Evolutionary conservation across 2,113 vertebrate genomes (phyloP), one percentile per base, ranked within the genome.

Genomic region (Dicrurus megarhynchus): DNA sequence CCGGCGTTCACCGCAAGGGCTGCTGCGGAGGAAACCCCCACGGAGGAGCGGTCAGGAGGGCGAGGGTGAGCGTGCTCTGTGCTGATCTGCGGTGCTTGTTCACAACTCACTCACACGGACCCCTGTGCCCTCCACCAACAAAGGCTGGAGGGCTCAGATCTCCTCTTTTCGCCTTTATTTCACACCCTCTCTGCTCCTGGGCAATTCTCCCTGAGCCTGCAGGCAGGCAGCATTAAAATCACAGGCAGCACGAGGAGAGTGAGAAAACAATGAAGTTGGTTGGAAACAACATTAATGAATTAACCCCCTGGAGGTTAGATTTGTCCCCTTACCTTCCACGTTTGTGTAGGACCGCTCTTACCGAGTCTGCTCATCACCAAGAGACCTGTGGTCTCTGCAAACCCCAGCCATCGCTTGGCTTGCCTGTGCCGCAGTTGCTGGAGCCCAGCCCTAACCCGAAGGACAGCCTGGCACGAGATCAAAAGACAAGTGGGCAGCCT

Each of bases 31-130:
- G 78, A 33, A 23, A 35, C 1, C 32, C 2, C 1, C 1, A 0
- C 46, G 9, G 37, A n/a, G 42, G 44, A 46, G 21, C 6, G 57
- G 53, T 1, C 30, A 5, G 63, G 26, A 49, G 42, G 16, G 32
- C 1, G n/a, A 69, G 46, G 21, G n/a, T 1, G 0, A 77, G 37
- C 0, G 1, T 17, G 41, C 18, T 12, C 39, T 3, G 9, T 0
- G 17, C 26, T 60, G 9, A 6, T 5, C 55, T 47, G 57, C 5
- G 0, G 35, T 2, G 52, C 12, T 44, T 13, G 8, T 32, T 30
- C 28, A 0, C 3, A n/a, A 22, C 55, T 46, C 55, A 27, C 27
- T 15, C 12, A 10, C 44, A 7, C 10, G 3, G 41, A 42, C 10
- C 21, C 37, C 41, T 42, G 49, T 10, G 37, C 76, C 14, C 16